Evolutionary conservation across 2,113 vertebrate species (phyloP), one percentile per base, ranked within the genome.

Genomic region (Austrofundulus limnaeus): DNA sequence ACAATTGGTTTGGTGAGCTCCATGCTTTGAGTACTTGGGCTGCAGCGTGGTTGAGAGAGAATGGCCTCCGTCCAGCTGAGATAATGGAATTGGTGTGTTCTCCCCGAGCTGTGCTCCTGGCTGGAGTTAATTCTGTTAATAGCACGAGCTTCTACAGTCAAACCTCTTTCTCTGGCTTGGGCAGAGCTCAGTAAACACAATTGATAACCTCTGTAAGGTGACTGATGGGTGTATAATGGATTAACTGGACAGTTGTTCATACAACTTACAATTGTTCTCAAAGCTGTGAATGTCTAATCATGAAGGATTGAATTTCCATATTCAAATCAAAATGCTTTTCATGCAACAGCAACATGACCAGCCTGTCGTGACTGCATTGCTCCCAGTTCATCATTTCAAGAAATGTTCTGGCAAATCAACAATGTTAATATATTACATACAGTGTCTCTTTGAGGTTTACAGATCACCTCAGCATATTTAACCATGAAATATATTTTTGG

Each of bases 81-180:
- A 92, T 93, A 93, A 93, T 93, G 92, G 92, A 93, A 92, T 92
- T 92, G 91, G 89, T 89, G 82, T 93, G 90, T 93, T 92, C 82
- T 92, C 87, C 80, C 89, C 70, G 80, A 89, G 89, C 85, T 78
- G 83, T 66, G 81, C 85, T 91, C 82, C 89, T 90, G 85, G 91
- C 84, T 82, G 88, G 88, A 93, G 85, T 91, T 92, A 92, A 93
- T 93, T 92, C 88, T 83, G 89, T 92, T 92, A 92, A 91, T 92
- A 92, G 90, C 90, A 84, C 70, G 60, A 79, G 86, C 86, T 78
- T 84, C 89, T 72, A 56, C 72, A 71, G 79, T 86, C 86, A 82
- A 83, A 82, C 65, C 76, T 9, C 57, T 58, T 84, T 75, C 52
- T 17, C 52, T 77, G 66, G 77, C 76, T 75, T 71, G 66, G 73